phyloP scores from a whole-genome alignment of 2,113 vertebrate species.

The Conger conger region DNA sequence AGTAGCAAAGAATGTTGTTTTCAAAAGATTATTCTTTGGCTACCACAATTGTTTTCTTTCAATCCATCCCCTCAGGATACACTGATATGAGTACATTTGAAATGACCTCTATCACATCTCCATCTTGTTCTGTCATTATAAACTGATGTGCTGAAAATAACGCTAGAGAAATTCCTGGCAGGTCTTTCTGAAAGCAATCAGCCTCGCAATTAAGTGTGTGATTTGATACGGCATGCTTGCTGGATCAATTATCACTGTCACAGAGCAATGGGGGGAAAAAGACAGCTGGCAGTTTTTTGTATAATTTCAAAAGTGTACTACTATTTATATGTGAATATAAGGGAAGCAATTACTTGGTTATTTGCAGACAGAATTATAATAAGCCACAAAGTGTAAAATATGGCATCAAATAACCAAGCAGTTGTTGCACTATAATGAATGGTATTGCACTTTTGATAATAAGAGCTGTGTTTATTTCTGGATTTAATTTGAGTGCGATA shows the following conservation, averaged over 20 bases:
- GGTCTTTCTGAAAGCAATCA: not conserved
- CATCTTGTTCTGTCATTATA: not conserved
- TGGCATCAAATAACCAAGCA: too few relatives aligned
- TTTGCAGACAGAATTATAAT: not conserved
- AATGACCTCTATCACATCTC: not conserved
- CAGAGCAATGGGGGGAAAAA: not conserved
- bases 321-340: not conserved
- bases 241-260: constrained; percentile 8
- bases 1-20: not conserved
- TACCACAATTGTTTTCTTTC: not conserved
- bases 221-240: constrained; percentile 7
- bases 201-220: not conserved
- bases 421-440: too few relatives aligned
- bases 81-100: not conserved
- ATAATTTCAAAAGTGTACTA: not conserved
- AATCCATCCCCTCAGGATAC: not conserved
- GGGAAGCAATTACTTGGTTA: not conserved
- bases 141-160: not conserved
- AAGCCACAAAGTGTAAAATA: not conserved
- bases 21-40: not conserved
- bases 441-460: too few relatives aligned
- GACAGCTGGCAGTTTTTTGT: not conserved
- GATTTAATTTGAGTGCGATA: not conserved
- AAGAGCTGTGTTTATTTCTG: not conserved
- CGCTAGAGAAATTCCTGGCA: not conserved